Conservation (phyloP, 2,797 vertebrate genomes). For the Pangasius mekongensis region DNA sequence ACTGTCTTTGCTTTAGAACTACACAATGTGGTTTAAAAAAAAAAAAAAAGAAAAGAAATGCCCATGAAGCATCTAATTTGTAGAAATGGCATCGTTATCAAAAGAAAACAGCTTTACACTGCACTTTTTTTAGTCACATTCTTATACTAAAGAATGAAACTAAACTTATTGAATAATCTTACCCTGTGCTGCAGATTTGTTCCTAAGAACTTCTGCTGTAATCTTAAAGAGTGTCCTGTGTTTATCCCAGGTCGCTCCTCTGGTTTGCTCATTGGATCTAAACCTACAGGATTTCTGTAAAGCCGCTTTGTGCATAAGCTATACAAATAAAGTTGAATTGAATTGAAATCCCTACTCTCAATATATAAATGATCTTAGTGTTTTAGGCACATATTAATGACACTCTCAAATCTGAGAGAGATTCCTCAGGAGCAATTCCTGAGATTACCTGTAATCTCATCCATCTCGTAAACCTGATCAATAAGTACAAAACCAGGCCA, state of each 20-base stretch:
- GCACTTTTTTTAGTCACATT: background rate
- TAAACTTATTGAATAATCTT: background rate
- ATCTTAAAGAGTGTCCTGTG: background rate
- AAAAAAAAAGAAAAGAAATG: no score
- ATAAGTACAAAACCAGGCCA: constrained; percentile 14
- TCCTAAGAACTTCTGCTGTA: background rate
- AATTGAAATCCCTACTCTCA: background rate
- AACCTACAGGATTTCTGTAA: background rate
- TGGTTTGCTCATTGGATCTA: background rate
- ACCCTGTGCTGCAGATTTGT: background rate
- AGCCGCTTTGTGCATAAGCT: background rate
- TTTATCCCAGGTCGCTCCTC: background rate
- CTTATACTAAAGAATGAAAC: background rate
- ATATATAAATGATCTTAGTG: background rate
- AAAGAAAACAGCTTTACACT: background rate
- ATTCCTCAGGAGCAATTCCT: background rate
- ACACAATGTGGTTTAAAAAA: background rate
- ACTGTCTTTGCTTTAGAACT: background rate
- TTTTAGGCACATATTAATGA: background rate
- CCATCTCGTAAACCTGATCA: constrained; percentile 1
- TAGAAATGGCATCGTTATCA: background rate
- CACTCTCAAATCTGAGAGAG: background rate
- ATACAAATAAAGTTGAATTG: background rate
- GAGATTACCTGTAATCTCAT: constrained; percentile 16
- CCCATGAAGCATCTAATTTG: no score